Evolutionary conservation across 2,797 vertebrate species (phyloP), one percentile per base, ranked within the genome.

Genomic region (Orientallactaga sibirica): DNA sequence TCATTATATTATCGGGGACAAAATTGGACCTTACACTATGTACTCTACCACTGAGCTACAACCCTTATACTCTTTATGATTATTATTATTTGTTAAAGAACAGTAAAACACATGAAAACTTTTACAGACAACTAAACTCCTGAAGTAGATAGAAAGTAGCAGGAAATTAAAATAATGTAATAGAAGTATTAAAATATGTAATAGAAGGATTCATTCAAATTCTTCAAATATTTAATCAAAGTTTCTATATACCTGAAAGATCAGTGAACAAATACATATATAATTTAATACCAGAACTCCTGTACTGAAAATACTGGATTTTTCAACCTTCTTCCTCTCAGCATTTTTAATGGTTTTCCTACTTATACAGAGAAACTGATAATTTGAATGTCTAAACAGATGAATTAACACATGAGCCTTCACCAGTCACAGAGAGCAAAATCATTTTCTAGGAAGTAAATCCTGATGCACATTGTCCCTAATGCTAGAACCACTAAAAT

Each of bases 211-310:
- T 78, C 5, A 73, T 3, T 73, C 4, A 76, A 88, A 84, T 70
- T 92, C 19, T 77, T 92, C 71, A 94, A 67, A 76, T 73, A 29
- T 29, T 29, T 88, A 81, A n/a, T 70, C 22, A 68, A n/a, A 52
- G 66, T 2, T 87, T 68, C 27, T 91, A 27, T 55, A 78, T 73
- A 22, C 3, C 2, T 22, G 4, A 73, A 41, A 76, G 0, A 58
- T 5, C 22, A 79, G 15, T 71, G 73, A 92, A 61, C 43, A 89
- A 88, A 85, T 24, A 75, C 9, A 74, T 22, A 83, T 52, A 18
- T 37, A 73, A 88, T 18, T 61, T 75, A 71, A 73, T 81, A 91
- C 18, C 71, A 33, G 0, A 33, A 1, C 5, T 92, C n/a, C 29
- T 94, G 24, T 75, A 52, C 41, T 70, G 7, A 75, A 92, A 89